Evolutionary conservation across 1,140 invertebrate genomes (phyloP), one percentile per base, ranked within the genome.

Genomic region (Drosophila eugracilis): DNA sequence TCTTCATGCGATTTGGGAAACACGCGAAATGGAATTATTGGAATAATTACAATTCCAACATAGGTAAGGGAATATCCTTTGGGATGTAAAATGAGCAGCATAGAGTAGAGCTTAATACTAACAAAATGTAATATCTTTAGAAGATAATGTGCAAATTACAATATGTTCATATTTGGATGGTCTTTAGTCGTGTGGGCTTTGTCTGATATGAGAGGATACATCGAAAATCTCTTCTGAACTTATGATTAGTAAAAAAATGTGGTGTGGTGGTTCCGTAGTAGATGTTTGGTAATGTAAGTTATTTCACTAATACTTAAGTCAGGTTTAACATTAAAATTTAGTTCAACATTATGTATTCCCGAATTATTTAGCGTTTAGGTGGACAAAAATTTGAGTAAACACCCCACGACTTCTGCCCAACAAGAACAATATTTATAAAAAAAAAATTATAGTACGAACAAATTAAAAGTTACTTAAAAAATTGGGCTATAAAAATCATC

Each of bases 51-150:
- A 9, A 14, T 30, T 41, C 22, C 62, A 53, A 24, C 17, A 34
- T 14, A 62, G 65, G 28, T 7, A 41, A 48, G 58, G 62, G 62
- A 53, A 41, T 26, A 26, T 53, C 71, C 50, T 21, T 73, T 36
- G 48, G 63, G 32, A 66, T 65, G 45, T 52, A 48, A 67, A 65
- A 60, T 76, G 66, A 81, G 67, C 77, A 75, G 77, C 50, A 32
- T 57, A 80, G 52, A 26, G 14, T 15, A 53, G 17, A 0, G 36
- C 67, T 81, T 83, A 83, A 81, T 54, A 69, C 74, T 81, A 83
- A 39, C 63, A 70, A 83, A 62, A 52, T 78, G 57, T 62, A 78
- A 83, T 81, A 81, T 76, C 74, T 78, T 81, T 62, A 50, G 15
- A 55, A 57, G 71, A 76, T 54, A 59, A 32, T 75, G 32, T 62